Evolutionary conservation across 1,140 invertebrate genomes (phyloP), one percentile per base, ranked within the genome.

Genomic region (Sitobion miscanthi): DNA sequence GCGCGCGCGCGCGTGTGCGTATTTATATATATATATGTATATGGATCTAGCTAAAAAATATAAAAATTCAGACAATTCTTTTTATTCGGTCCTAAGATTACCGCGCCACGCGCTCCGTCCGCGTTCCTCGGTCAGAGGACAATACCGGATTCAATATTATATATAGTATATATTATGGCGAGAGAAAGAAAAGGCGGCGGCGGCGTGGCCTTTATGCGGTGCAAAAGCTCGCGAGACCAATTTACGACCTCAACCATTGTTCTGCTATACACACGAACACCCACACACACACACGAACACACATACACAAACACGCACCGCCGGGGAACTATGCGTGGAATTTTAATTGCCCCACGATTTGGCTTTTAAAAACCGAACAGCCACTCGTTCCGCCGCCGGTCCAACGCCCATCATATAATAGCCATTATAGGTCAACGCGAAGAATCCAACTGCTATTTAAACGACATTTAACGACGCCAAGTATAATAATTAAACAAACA

Each of bases 211-310:
- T 88, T 88, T 88, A 49, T 88, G 86, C 47, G 47, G 86, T 35
- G 86, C 47, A 88, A 88, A 88, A 88, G 86, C 86, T 88, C 47
- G 35, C 52, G 88, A 89, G 52, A 89, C 52, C 88, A 25, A 89
- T 89, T 89, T 89, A 89, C 88, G 88, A 89, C 49, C 52, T 11
- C 25, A 25, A 54, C 87, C n/a, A 89, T 89, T 89, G 88, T 89
- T 89, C 52, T 42, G 52, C 1, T 38, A n/a, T 49, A 47, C 25
- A n/a, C 25, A 54, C 52, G 52, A 21, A 54, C 52, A 57, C 35
- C 38, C 49, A 7, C 35, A 20, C 25, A 21, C 25, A 21, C 52
- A 42, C n/a, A 25, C 49, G 25, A 20, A 9, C 8, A 30, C 42
- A 3, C 21, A 57, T 14, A 57, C 49, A 38, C 35, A 42, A 21